A percentile compares a stretch with the other conserved stretches of the same genome.
phyloP scores from a whole-genome alignment of 2,797 vertebrate genomes.

The Euthynnus affinis region DNA sequence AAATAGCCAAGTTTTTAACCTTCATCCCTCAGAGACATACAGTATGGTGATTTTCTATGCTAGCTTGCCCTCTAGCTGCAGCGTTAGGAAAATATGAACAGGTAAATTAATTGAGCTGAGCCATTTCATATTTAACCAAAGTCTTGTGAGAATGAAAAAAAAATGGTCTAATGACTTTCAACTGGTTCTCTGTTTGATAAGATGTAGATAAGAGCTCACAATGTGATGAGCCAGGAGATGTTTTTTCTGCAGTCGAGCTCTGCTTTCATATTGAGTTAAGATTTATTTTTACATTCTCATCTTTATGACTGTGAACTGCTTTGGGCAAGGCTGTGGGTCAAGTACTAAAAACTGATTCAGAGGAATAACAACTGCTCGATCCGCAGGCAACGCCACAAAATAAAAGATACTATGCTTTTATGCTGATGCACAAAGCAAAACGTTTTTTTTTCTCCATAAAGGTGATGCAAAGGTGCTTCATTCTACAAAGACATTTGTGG shows the following conservation, averaged over 20 bases:
- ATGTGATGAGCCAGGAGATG: constrained; percentile 36
- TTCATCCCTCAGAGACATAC: constrained; percentile 15
- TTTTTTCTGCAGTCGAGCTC: constrained; percentile 38
- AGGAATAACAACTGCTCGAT: constrained; percentile 46
- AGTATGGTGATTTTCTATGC: constrained; percentile 48
- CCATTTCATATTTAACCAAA: constrained; percentile 31
- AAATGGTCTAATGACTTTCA: constrained; percentile 27
- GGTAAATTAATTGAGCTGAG: constrained; percentile 22
- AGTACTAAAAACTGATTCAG: constrained; percentile 35
- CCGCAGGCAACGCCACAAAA: constrained; percentile 33
- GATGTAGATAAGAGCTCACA: constrained; percentile 17
- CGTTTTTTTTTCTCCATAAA: background rate
- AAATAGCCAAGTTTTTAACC: background rate
- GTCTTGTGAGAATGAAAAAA: background rate
- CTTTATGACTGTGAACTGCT: constrained; percentile 45
- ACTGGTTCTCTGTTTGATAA: constrained; percentile 39
- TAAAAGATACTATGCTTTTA: constrained; percentile 34
- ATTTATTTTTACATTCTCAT: constrained; percentile 61
- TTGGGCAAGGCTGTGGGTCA: constrained; percentile 35
- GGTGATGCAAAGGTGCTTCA: constrained; percentile 22
- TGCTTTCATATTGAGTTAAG: constrained; percentile 49
- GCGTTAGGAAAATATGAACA: constrained; percentile 42
- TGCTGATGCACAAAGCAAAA: constrained; percentile 29
- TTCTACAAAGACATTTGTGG: background rate
- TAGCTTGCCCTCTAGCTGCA: constrained; percentile 76